Base-by-base conservation (phyloP, 1,140 invertebrate species). In the Aricia agestis region DNA sequence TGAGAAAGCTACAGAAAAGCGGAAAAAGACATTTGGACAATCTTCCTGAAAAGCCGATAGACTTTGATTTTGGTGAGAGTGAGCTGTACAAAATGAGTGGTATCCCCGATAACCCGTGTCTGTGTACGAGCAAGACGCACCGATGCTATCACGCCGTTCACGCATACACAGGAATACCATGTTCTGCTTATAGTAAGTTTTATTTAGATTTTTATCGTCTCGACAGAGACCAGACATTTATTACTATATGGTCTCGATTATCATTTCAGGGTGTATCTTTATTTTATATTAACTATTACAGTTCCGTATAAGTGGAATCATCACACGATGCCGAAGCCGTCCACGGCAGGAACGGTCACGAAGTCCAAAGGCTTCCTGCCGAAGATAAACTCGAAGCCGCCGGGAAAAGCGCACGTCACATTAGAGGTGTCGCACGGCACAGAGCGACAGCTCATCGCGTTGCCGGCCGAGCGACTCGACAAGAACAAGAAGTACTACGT, bases 401-500 rank as follows among this genome's bases (percentile, higher is more conserved):
- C 82, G 5, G 84, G 82, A 3, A 92, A 91, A 71, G 86, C 91
- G 9, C 86, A 94, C 76, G 94, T 96, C 13, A 95, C 95, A 0
- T 82, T 97, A 77, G 95, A 97, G 89, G 92, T 97, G 45, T 96
- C 94, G 69, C 95, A 96, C 78, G 96, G 96, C 17, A 94, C 94
- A 58, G 96, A 96, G 78, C 96, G 96, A 81, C 96, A 97, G 88
- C 92, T 97, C 72, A 97, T 97, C 81, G 95, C 96, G 79, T 92
- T 97, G 85, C 97, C 97, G 42, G 94, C 96, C 72, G 96, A 98
- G 81, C 95, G 94, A 86, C 87, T 97, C 78, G 96, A 97, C 84
- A 95, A 95, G 81, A 97, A 96, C 81, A 98, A 97, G 90, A 94
- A 96, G 80, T 98, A 97, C 87, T 97, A 96, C 83, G 96, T 98